phyloP scores from a whole-genome alignment of 2,797 vertebrate species.

The Mus minutoides region DNA sequence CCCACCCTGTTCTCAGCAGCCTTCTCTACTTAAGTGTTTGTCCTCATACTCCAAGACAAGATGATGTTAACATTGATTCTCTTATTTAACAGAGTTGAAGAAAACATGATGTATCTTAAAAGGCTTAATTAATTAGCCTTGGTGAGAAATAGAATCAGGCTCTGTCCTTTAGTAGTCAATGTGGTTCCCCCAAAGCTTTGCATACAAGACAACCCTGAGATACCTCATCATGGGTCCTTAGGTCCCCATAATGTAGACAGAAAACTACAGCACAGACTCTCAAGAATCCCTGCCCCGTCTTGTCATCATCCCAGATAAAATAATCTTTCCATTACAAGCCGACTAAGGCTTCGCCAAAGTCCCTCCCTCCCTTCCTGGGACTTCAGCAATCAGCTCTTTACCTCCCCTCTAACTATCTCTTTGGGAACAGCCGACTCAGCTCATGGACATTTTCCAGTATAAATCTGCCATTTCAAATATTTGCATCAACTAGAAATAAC shows the following conservation, averaged over 20 bases:
- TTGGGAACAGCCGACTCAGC: neutral
- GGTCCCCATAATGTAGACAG: neutral
- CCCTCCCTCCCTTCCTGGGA: neutral
- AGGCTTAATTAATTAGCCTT: neutral
- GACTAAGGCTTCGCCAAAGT: neutral
- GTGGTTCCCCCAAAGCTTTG: neutral
- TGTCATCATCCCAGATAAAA: neutral
- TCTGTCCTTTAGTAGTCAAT: neutral
- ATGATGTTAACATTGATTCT: neutral
- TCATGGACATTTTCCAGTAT: slow-evolving; percentile 18
- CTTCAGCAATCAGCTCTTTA: neutral
- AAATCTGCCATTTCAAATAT: slow-evolving; percentile 35
- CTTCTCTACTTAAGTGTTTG: neutral
- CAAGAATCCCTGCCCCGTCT: neutral
- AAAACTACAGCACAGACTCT: neutral
- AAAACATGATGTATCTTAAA: neutral
- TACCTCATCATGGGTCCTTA: neutral
- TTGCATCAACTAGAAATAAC: slow-evolving; percentile 38
- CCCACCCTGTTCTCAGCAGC: neutral
- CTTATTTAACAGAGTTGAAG: neutral
- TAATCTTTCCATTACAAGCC: neutral
- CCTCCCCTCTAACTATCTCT: neutral
- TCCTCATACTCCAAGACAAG: neutral
- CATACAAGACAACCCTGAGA: neutral
- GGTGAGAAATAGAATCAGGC: neutral